A percentile compares a stretch with the other conserved stretches of the same genome.
These are phyloP conservation scores for Tachyglossus aculeatus DNA, from an alignment of 2,797 vertebrate genomes.

Conservation along the genomic window DNA sequence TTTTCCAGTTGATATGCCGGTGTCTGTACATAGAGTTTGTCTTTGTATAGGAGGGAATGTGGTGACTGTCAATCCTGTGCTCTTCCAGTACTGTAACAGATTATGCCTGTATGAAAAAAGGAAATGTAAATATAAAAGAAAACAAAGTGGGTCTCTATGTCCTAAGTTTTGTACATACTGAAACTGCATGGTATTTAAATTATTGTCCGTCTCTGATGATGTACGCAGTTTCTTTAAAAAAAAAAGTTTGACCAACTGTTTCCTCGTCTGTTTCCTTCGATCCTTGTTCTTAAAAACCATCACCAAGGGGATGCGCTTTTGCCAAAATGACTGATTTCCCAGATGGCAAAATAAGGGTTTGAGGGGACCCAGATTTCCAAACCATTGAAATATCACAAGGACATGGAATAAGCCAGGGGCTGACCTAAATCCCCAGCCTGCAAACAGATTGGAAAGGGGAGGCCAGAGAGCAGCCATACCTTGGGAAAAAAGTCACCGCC, in stretches of 20 bases:
- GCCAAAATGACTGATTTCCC: too few relatives aligned
- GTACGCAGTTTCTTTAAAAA: slow-evolving; percentile 92
- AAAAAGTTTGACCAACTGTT: slow-evolving; percentile 70
- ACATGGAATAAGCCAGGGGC: too few relatives aligned
- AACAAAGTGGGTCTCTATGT: slow-evolving; percentile 74
- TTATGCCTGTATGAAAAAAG: slow-evolving; percentile 70
- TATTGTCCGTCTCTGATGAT: slow-evolving; percentile 90
- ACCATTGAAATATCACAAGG: too few relatives aligned
- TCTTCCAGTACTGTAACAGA: slow-evolving; percentile 75
- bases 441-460: too few relatives aligned
- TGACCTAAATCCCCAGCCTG: too few relatives aligned
- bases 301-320: too few relatives aligned
- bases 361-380: too few relatives aligned
- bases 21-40: slow-evolving; percentile 80
- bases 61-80: slow-evolving; percentile 71
- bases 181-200: slow-evolving; percentile 92
- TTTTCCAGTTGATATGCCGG: slow-evolving; percentile 70
- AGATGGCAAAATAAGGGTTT: too few relatives aligned
- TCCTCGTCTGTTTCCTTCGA: slow-evolving; percentile 48
- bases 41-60: slow-evolving; percentile 78
- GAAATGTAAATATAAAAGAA: slow-evolving; percentile 76
- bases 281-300: too few relatives aligned
- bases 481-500: too few relatives aligned
- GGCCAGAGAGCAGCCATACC: too few relatives aligned
- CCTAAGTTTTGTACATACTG: slow-evolving; percentile 85